A percentile compares a stretch with the other conserved stretches of the same genome.
These are phyloP conservation scores for Heliconius erato DNA, from an alignment of 2,888 invertebrate genomes.

Conservation along the genomic window DNA sequence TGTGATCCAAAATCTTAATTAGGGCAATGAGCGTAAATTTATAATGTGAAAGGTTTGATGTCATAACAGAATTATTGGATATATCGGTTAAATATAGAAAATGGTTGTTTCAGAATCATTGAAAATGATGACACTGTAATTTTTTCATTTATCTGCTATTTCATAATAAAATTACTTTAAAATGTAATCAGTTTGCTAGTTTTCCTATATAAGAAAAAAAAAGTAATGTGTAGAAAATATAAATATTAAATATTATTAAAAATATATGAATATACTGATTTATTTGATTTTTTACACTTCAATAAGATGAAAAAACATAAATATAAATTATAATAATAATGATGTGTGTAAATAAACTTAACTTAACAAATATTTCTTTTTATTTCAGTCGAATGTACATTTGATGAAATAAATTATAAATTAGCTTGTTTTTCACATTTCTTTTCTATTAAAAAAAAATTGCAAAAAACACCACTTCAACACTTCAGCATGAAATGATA, in stretches of 20 bases:
- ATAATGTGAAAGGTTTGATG: background rate
- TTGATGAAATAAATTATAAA: background rate
- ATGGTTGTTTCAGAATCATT: background rate
- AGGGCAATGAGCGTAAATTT: background rate
- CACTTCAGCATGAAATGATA: background rate
- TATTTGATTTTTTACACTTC: background rate
- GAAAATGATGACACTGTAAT: background rate
- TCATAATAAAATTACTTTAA: too few species aligned
- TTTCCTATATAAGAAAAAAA: background rate
- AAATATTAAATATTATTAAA: too few species aligned
- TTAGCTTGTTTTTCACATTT: background rate
- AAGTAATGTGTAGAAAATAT: background rate
- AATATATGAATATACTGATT: too few species aligned
- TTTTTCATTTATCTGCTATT: too few species aligned
- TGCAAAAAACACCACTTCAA: background rate
- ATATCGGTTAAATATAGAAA: background rate
- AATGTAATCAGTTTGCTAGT: background rate
- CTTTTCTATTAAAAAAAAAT: background rate
- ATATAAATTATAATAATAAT: background rate
- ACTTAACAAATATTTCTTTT: too few species aligned
- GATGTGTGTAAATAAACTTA: too few species aligned
- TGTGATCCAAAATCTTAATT: constrained; percentile 7
- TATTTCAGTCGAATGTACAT: too few species aligned
- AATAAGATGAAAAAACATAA: background rate
- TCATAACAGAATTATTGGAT: background rate